phyloP scores from a whole-genome alignment of 1,140 invertebrate genomes.

The Nebria ingens region DNA sequence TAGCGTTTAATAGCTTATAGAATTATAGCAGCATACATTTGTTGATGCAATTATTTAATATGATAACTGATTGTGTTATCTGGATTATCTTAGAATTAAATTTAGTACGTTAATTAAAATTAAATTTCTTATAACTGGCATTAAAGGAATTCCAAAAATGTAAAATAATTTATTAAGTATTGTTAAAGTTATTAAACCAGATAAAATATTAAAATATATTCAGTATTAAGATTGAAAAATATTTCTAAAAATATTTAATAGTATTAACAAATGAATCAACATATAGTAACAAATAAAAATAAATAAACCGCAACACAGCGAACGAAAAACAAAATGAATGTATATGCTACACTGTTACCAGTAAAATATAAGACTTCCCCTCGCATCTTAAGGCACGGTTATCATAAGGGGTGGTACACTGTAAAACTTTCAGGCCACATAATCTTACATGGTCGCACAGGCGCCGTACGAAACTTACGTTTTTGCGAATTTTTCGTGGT shows the following conservation, averaged over 20 bases:
- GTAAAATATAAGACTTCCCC: not conserved
- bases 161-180: not conserved
- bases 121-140: too few species aligned
- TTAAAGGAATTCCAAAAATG: not conserved
- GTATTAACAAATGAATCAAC: not conserved
- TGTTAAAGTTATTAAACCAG: not conserved
- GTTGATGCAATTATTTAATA: too few species aligned
- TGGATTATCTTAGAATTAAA: too few species aligned
- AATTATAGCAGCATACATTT: too few species aligned
- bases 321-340: not conserved
- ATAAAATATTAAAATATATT: not conserved
- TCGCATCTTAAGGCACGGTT: not conserved
- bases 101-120: too few species aligned
- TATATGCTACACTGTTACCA: conserved; percentile 1
- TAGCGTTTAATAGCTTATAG: too few species aligned
- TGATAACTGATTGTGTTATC: too few species aligned
- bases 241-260: not conserved
- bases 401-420: not conserved
- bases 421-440: not conserved
- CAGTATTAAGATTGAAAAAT: not conserved
- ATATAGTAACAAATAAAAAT: not conserved
- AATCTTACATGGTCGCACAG: not conserved
- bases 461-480: not conserved
- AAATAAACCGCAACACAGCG: not conserved
- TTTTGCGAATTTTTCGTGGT: not conserved